phyloP scores from a whole-genome alignment of 2,888 invertebrate genomes.

The Axea sp. region DNA sequence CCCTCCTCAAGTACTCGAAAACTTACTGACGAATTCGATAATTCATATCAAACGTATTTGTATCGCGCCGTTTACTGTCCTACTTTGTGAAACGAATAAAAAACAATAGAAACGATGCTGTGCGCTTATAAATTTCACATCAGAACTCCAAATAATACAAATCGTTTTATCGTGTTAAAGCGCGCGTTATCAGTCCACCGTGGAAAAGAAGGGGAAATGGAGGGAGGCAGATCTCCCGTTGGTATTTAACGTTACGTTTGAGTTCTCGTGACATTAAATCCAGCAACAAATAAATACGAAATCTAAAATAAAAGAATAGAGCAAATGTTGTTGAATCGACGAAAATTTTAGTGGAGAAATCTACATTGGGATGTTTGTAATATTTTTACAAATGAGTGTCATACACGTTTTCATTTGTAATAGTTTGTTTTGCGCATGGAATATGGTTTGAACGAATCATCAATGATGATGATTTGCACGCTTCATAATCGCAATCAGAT shows the following conservation, averaged over 20 bases:
- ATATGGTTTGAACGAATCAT: too few relatives aligned
- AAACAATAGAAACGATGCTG: constrained; percentile 29
- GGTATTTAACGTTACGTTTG: constrained; percentile 4
- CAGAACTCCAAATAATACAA: constrained; percentile 41
- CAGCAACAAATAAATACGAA: constrained; percentile 4
- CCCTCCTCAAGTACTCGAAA: constrained; percentile 4
- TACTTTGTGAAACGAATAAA: constrained; percentile 36
- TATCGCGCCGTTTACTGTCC: constrained; percentile 37
- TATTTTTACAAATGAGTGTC: too few relatives aligned
- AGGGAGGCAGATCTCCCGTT: too few relatives aligned
- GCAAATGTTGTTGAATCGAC: too few relatives aligned
- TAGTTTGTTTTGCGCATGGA: too few relatives aligned
- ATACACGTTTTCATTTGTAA: too few relatives aligned
- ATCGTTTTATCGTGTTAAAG: constrained; percentile 38
- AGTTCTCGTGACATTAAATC: constrained; percentile 7
- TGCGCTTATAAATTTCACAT: constrained; percentile 46
- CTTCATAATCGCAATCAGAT: too few relatives aligned
- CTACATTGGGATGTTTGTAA: too few relatives aligned
- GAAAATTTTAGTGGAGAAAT: too few relatives aligned
- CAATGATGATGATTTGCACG: too few relatives aligned
- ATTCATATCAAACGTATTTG: constrained; percentile 36
- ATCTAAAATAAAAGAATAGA: too few relatives aligned
- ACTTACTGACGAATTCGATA: constrained; percentile 38
- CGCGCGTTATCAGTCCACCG: too few relatives aligned
- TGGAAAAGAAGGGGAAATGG: constrained; percentile 8